Evolutionary conservation across 2,113 vertebrate genomes (phyloP), one percentile per base, ranked within the genome.

Genomic region (Hydrochoerus hydrochaeris): DNA sequence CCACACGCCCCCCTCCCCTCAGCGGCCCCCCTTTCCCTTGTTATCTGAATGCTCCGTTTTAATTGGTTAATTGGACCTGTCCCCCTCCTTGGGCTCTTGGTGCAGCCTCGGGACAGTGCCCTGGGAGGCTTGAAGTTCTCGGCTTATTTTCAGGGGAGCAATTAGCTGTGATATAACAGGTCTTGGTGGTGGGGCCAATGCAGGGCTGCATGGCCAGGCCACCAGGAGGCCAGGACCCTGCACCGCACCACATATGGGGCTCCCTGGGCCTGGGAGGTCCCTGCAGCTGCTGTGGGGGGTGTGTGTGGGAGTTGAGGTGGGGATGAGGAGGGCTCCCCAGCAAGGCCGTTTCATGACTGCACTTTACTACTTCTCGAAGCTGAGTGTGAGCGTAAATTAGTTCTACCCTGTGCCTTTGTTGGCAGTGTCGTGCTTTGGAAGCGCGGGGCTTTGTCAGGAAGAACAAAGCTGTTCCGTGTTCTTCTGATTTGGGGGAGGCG

Each of bases 141-240:
- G 95, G 92, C 97, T 98, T 95, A 30, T 98, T 98, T 98, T 97
- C 98, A 97, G 97, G 98, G 97, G 98, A 97, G 98, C 98, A 98
- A 98, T 98, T 98, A 98, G 95, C 96, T 85, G 60, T 98, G 98
- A 98, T 98, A 96, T 96, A 96, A 96, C 41, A 67, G 63, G 78
- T 62, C 87, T 82, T 17, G 1, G 85, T 52, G 90, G 96, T 46
- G 46, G 54, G 54, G 86, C 80, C 85, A 49, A 73, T 3, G 16
- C 3, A 16, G 80, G 95, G 97, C 60, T n/a, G 0, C 28, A 8
- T 49, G 85, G 96, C 84, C 95, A 80, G 87, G 89, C 87, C 84
- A 41, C 90, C 52, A 5, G 58, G 90, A 95, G 87, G 82, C 77
- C 60, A 2, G 60, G 54, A 38, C 60, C 75, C 82, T 52, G 75